Evolutionary conservation across 2,797 vertebrate species (phyloP), one percentile per base, ranked within the genome.

Genomic region (Sebastes vulpes): DNA sequence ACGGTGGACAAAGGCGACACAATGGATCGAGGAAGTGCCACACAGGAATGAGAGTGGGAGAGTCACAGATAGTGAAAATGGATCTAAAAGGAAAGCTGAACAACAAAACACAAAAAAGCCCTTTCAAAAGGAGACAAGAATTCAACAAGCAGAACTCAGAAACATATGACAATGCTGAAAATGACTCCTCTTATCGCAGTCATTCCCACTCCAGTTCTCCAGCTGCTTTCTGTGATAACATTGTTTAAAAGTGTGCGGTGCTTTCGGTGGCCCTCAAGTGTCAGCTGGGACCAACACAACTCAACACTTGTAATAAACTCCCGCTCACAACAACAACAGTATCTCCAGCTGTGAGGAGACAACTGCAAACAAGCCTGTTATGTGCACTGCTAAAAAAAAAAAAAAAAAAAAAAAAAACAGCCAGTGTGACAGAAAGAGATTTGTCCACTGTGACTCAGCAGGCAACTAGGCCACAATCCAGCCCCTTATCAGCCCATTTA

Each of bases 371-470:
- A 16, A 61, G 69, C 71, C 78, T 20, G 75, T 82, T 71, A 80
- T 75, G 70, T 54, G 78, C 46, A 1, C 60, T n/a, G 52, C 59
- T 54, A 73, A 35, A n/a, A 16, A n/a, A n/a, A 23, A 72, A 35
- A n/a, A 64, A n/a, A n/a, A n/a, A 63, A 65, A 50, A 29, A 56
- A 72, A 35, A 21, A 10, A n/a, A 21, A 31, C 26, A 83, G 66
- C 66, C 71, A 32, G n/a, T 32, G 20, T 76, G 85, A 83, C 82
- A 83, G 53, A 73, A 68, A 82, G 78, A 59, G 64, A 65, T 29
- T 83, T 14, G 69, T 77, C 86, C 75, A 67, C 28, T 16, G 89
- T 93, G 93, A 93, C 90, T 95, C 92, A 89, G 92, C 90, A 85
- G 12, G 57, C 82, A 90, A 90, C 82, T 81, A 82, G 88, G 90